Base-by-base conservation (phyloP, 2,888 invertebrate species). In the Caenorhabditis panamensis region DNA sequence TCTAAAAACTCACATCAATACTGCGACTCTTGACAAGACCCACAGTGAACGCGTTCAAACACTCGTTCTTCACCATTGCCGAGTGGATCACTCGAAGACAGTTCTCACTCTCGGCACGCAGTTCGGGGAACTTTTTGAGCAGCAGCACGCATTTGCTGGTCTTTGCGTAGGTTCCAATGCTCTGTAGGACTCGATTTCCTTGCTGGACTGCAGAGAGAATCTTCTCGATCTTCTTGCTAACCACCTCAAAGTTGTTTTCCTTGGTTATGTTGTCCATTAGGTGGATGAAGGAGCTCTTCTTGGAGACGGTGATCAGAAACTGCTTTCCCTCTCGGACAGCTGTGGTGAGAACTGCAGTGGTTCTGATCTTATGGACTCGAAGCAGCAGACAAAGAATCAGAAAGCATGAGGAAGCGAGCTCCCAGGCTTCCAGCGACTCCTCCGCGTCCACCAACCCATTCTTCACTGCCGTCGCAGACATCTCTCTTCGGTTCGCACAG, bases 131-230 rank as follows among this genome's bases (percentile, higher is more conserved):
- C 16, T 54, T 68, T 71, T 82, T 84, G n/a, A 84, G 71, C 20
- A 84, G 54, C 26, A 61, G 44, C 11, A 80, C 67, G 8, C 79
- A 73, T 61, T 79, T 79, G 26, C 26, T 56, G 2, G 84, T 77
- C 84, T 84, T 84, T 2, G 84, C 84, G 64, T 82, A 84, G 18
- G 61, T 83, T 31, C 84, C 77, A 62, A 84, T 83, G 36, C 79
- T 79, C 56, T 83, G 83, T 20, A 84, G 61, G 0, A 81, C 79
- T 18, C 84, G 79, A 61, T 84, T 84, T 64, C 84, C 84, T 26
- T 82, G 68, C 36, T 84, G 84, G 24, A 84, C 75, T 18, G 68
- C 59, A 24, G 71, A 71, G 1, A 84, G 53, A 51, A 84, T 79
- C 26, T 72, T 44, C 37, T 81, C 67, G n/a, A 69, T 41, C 64